Evolutionary conservation across 2,113 vertebrate genomes (phyloP).

Genomic region (Delphinus delphis): DNA sequence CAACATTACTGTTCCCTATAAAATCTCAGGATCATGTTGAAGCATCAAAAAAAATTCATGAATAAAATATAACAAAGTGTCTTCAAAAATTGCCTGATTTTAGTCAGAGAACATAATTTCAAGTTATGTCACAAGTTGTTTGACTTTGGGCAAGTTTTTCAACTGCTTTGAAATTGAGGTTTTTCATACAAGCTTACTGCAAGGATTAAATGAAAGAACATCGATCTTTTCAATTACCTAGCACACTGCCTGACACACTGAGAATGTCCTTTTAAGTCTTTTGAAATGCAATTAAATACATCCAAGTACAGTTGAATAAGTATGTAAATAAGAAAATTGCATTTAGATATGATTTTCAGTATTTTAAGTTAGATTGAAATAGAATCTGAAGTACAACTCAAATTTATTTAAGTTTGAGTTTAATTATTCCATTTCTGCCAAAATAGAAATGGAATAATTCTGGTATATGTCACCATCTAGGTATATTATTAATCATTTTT

Average conservation of each 20-base stretch:
- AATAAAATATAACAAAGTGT: neutral
- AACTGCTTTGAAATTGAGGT: neutral
- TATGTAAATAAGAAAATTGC: neutral
- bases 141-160: constrained; percentile 29
- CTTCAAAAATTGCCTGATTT: neutral
- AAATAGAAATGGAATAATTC: constrained; percentile 5
- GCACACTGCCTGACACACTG: neutral
- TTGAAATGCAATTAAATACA: neutral
- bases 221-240: constrained; percentile 1
- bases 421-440: neutral
- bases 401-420: neutral
- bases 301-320: neutral
- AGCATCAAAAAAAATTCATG: neutral
- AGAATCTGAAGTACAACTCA: neutral
- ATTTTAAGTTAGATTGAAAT: constrained; percentile 1
- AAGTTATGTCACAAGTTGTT: neutral
- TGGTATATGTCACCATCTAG: neutral
- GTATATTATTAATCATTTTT: neutral
- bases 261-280: neutral
- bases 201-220: constrained; percentile 4
- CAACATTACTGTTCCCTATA: neutral
- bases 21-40: neutral
- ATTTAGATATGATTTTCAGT: constrained; percentile 30
- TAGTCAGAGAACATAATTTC: neutral
- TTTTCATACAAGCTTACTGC: neutral